These are phyloP conservation scores for Campoletis raptor DNA, from an alignment of 2,888 invertebrate species.

Conservation along the genomic window DNA sequence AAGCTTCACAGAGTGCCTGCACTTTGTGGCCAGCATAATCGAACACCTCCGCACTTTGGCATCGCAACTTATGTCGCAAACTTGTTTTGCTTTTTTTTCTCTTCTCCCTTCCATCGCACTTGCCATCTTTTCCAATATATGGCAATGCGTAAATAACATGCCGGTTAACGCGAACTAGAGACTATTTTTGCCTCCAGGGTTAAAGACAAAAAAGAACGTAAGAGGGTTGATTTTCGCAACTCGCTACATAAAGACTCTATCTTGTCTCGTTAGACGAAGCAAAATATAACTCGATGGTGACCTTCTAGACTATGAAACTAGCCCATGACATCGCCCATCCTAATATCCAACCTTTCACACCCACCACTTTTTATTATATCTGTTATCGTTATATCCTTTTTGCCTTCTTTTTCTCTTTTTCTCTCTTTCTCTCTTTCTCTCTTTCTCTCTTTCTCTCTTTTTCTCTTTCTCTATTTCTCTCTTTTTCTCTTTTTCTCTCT, in stretches of 20 bases:
- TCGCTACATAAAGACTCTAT: slow-evolving; percentile 41
- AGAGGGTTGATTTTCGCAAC: slow-evolving; percentile 4
- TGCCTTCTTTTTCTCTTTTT: background rate
- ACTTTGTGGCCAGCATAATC: slow-evolving; percentile 48
- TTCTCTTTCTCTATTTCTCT: background rate
- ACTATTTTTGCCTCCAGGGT: background rate
- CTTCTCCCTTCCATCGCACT: background rate
- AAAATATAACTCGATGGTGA: slow-evolving; percentile 17
- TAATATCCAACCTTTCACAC: background rate
- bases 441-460: background rate
- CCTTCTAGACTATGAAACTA: slow-evolving; percentile 36
- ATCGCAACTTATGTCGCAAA: slow-evolving; percentile 43
- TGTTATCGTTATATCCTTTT: background rate
- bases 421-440: background rate
- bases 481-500: background rate
- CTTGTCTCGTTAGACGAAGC: slow-evolving; percentile 48
- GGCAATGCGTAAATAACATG: background rate
- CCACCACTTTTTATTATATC: slow-evolving; percentile 31
- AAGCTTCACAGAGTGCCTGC: slow-evolving; percentile 31
- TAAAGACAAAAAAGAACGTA: background rate
- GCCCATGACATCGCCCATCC: slow-evolving; percentile 29
- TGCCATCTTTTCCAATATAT: slow-evolving; percentile 14
- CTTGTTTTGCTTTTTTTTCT: background rate
- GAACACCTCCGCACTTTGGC: slow-evolving; percentile 27
- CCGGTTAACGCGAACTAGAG: background rate